Evolutionary conservation across 1,140 invertebrate genomes (phyloP).

Genomic region (Doryteuthis pealeii): DNA sequence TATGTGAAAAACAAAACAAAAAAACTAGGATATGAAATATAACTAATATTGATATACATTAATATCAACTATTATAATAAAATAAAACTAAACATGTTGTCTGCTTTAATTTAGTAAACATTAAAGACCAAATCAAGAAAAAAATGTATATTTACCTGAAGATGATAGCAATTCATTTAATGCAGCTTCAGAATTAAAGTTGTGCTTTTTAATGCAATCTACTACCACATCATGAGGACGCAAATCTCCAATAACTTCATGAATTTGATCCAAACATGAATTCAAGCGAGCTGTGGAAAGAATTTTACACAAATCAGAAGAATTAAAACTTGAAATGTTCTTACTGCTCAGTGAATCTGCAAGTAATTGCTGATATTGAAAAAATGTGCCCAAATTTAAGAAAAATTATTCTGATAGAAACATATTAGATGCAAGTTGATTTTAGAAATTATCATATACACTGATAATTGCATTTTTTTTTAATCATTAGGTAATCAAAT

Average conservation of each 20-base stretch:
- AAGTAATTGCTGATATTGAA: not conserved
- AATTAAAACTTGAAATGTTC: slow-evolving; percentile 64
- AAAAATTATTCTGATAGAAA: not conserved
- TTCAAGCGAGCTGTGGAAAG: slow-evolving; percentile 68
- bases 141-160: slow-evolving; percentile 23
- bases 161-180: slow-evolving; percentile 70
- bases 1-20: no score
- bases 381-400: not conserved
- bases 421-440: no score
- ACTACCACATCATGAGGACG: slow-evolving; percentile 72
- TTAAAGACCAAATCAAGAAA: no score
- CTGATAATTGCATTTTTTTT: no score
- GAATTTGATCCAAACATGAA: slow-evolving; percentile 81
- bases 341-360: not conserved
- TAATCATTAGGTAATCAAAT: no score
- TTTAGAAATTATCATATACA: no score
- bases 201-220: slow-evolving; percentile 68
- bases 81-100: no score
- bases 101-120: no score
- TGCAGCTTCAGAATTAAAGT: slow-evolving; percentile 73
- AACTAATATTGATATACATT: no score
- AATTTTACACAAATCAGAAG: slow-evolving; percentile 70
- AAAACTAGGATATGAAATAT: no score
- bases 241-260: slow-evolving; percentile 77
- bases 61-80: no score